Evolutionary conservation across 2,888 invertebrate genomes (phyloP).

Genomic region (Ennomos quercinarius): DNA sequence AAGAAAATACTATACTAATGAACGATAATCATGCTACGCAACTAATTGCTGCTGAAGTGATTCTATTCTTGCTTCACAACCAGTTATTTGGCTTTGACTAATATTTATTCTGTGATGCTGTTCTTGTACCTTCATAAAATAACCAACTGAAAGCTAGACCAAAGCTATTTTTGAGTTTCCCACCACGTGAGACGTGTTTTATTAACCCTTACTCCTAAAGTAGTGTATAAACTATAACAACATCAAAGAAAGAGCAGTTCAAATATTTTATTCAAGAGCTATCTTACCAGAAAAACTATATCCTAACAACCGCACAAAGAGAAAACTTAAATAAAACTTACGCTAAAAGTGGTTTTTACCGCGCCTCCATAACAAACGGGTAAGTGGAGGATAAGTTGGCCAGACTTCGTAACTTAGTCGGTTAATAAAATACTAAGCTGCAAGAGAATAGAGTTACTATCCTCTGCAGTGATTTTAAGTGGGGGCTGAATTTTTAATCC

Average conservation of each 20-base stretch:
- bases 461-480: conserved; percentile 44
- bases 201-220: too few species aligned
- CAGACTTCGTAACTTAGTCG: conserved; percentile 29
- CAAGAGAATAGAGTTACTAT: neutral
- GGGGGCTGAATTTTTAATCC: conserved; percentile 45
- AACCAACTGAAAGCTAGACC: too few species aligned
- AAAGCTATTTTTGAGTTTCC: too few species aligned
- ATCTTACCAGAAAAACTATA: conserved; percentile 18
- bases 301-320: conserved; percentile 11
- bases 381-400: conserved; percentile 28
- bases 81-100: too few species aligned
- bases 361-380: conserved; percentile 21
- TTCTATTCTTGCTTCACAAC: too few species aligned
- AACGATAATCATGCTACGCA: too few species aligned
- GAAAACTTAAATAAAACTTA: conserved; percentile 19
- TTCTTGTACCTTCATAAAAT: too few species aligned
- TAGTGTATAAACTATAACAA: too few species aligned
- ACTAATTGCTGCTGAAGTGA: too few species aligned
- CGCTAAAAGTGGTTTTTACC: conserved; percentile 22
- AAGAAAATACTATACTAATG: too few species aligned
- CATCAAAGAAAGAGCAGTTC: conserved; percentile 5
- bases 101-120: too few species aligned
- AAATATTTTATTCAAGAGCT: conserved; percentile 35
- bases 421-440: conserved; percentile 39
- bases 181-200: too few species aligned